phyloP scores from a whole-genome alignment of 2,113 vertebrate species.

The Cairina moschata region DNA sequence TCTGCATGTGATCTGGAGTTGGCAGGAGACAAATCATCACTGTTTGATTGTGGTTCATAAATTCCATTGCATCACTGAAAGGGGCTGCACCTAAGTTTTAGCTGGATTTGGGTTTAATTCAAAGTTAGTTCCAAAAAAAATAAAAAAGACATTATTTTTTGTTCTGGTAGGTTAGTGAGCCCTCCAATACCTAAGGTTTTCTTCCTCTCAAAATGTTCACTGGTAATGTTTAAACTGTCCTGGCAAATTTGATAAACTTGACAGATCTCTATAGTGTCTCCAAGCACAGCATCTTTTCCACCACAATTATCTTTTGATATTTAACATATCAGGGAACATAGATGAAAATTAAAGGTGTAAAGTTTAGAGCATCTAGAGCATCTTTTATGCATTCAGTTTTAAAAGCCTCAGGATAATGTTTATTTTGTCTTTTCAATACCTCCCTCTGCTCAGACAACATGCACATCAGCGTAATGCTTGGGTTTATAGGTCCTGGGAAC shows the following conservation, averaged over 20 bases:
- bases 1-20: neutral
- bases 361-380: neutral
- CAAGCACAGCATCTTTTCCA: neutral
- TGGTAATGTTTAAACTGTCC: neutral
- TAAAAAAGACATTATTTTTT: neutral
- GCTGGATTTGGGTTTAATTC: neutral
- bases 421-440: neutral
- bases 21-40: neutral
- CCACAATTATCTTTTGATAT: neutral
- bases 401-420: neutral
- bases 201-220: neutral
- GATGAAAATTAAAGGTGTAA: neutral
- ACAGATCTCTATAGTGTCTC: neutral
- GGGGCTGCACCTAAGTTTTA: neutral
- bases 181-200: neutral
- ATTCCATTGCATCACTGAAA: neutral
- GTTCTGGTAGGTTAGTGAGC: neutral
- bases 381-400: neutral
- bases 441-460: neutral
- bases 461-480: neutral
- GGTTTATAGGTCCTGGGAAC: neutral
- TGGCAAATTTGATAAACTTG: neutral
- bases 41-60: neutral
- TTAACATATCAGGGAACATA: neutral
- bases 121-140: too few species aligned